These are phyloP conservation scores for Seladonia tumulorum DNA, from an alignment of 2,888 invertebrate genomes.

Conservation along the genomic window DNA sequence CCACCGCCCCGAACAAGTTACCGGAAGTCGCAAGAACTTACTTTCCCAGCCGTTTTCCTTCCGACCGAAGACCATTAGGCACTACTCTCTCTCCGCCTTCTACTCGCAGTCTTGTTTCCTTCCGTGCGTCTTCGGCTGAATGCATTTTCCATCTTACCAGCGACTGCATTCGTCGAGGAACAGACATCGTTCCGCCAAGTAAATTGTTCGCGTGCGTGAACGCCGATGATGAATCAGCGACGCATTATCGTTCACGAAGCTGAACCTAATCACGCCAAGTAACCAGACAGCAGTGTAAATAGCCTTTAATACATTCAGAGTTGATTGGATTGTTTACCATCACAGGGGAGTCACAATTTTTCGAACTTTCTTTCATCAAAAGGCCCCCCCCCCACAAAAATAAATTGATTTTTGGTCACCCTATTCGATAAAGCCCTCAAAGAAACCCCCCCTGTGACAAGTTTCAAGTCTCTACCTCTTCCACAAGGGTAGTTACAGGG, in stretches of 20 bases:
- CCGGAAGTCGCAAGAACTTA: slow-evolving; percentile 8
- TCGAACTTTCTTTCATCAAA: no score
- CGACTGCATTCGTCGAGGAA: neutral
- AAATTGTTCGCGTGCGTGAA: neutral
- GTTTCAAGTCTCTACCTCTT: no score
- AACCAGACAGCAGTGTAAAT: neutral
- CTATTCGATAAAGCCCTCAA: no score
- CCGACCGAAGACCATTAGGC: slow-evolving; percentile 14
- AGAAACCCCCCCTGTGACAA: no score
- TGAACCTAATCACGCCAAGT: neutral
- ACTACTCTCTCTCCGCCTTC: neutral
- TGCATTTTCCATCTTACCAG: neutral
- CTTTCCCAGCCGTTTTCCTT: slow-evolving; percentile 22
- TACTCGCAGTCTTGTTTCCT: slow-evolving; percentile 12
- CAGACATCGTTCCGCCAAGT: neutral
- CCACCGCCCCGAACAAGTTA: neutral
- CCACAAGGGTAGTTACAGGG: no score
- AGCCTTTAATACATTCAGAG: neutral
- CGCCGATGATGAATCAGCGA: neutral
- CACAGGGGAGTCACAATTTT: no score
- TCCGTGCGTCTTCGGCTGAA: slow-evolving; percentile 22
- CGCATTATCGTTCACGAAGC: neutral
- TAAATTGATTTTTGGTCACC: no score
- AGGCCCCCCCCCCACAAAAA: no score
- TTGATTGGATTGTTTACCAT: neutral